A percentile compares a stretch with the other conserved stretches of the same genome.
Evolutionary conservation across 2,888 invertebrate species (phyloP).

Genomic region (Dorcus parallelipipedus): DNA sequence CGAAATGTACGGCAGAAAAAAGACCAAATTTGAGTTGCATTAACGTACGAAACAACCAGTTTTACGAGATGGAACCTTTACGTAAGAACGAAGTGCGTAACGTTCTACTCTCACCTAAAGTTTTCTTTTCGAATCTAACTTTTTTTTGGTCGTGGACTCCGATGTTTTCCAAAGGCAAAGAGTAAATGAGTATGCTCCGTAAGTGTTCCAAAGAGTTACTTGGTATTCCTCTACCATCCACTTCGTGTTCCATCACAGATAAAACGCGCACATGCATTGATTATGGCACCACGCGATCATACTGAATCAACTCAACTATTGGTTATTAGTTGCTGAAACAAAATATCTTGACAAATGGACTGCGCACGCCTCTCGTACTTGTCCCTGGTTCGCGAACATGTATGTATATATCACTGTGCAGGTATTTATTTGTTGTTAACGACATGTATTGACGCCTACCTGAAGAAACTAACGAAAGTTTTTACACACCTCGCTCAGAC

Average conservation of each 20-base stretch:
- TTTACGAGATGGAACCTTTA: too few species aligned
- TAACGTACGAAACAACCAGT: too few species aligned
- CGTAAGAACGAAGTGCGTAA: background rate
- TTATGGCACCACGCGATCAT: conserved; percentile 8
- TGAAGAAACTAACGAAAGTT: conserved; percentile 1
- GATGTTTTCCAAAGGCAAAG: conserved; percentile 56
- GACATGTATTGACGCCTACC: conserved; percentile 4
- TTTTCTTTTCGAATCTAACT: conserved; percentile 13
- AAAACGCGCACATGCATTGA: conserved; percentile 10
- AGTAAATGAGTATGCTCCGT: conserved; percentile 55
- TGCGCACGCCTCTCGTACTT: conserved; percentile 11
- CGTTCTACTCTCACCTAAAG: conserved; percentile 20
- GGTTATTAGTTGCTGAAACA: conserved; percentile 10
- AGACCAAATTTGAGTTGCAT: too few species aligned
- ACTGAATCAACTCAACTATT: conserved; percentile 19
- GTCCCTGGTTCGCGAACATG: conserved; percentile 9
- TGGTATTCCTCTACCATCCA: conserved; percentile 46
- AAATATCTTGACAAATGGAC: conserved; percentile 8
- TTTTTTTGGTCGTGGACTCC: conserved; percentile 46
- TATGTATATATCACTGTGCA: conserved; percentile 16
- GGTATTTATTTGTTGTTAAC: conserved; percentile 12
- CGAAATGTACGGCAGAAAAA: too few species aligned
- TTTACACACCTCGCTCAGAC: background rate
- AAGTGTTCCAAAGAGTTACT: conserved; percentile 55
- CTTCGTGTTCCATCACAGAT: conserved; percentile 29